These are phyloP conservation scores for Macrosoma leucophasiata DNA, from an alignment of 2,888 invertebrate genomes.

Conservation along the genomic window DNA sequence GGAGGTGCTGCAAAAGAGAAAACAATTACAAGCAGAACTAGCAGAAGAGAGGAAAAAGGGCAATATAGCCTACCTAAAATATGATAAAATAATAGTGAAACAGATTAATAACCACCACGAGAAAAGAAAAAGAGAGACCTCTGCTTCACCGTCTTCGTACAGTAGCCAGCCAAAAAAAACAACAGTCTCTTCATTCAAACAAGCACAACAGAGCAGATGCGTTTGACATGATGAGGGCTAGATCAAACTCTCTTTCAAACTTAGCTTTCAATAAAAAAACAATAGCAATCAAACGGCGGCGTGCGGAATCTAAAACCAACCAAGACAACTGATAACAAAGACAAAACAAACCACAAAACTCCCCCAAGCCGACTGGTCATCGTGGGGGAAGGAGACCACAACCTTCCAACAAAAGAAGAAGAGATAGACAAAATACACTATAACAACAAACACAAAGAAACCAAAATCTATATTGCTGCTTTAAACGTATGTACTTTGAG, in stretches of 20 bases:
- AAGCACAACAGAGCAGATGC: not conserved
- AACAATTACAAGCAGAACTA: not conserved
- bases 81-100: not conserved
- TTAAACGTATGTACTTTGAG: not conserved
- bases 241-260: not conserved
- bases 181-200: not conserved
- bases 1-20: not conserved
- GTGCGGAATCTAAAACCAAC: no score
- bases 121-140: not conserved
- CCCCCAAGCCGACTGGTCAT: not conserved
- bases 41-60: not conserved
- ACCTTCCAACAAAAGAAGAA: no score
- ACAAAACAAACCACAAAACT: not conserved
- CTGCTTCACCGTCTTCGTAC: not conserved
- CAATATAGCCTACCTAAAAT: not conserved
- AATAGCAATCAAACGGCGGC: no score
- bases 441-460: not conserved
- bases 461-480: not conserved
- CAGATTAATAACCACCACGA: not conserved
- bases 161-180: not conserved
- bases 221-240: not conserved
- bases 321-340: not conserved
- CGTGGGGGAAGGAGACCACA: no score
- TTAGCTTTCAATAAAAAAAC: no score
- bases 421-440: not conserved